Evolutionary conservation across 2,888 invertebrate genomes (phyloP).

Genomic region (Teleogryllus oceanicus): DNA sequence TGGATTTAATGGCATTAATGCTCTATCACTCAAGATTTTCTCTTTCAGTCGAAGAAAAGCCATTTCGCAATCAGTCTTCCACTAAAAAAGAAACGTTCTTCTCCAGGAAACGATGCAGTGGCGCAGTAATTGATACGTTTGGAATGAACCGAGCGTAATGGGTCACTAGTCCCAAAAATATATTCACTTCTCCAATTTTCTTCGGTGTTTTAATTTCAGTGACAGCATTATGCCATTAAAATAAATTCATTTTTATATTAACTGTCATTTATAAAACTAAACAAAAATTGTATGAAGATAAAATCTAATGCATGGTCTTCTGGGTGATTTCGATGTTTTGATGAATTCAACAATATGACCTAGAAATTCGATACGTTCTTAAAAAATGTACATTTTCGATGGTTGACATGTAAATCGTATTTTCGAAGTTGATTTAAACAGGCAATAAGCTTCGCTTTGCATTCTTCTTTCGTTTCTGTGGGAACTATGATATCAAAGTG

Average conservation of each 20-base stretch:
- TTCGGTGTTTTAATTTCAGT: neutral
- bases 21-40: neutral
- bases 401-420: too few species aligned
- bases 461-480: neutral
- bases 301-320: too few species aligned
- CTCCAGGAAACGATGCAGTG: neutral
- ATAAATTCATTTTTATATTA: too few species aligned
- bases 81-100: neutral
- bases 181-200: neutral
- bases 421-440: too few species aligned
- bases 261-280: too few species aligned
- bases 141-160: neutral
- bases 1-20: neutral
- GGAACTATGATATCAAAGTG: neutral
- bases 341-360: constrained; percentile 36
- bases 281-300: too few species aligned
- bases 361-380: constrained; percentile 35
- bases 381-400: neutral
- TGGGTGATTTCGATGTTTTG: neutral
- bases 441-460: too few species aligned
- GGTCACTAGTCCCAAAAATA: neutral
- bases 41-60: neutral
- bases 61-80: neutral
- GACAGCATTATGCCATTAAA: neutral
- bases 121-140: neutral